Evolutionary conservation across 1,140 invertebrate genomes (phyloP).

Genomic region (Lutraria rhynchaena): DNA sequence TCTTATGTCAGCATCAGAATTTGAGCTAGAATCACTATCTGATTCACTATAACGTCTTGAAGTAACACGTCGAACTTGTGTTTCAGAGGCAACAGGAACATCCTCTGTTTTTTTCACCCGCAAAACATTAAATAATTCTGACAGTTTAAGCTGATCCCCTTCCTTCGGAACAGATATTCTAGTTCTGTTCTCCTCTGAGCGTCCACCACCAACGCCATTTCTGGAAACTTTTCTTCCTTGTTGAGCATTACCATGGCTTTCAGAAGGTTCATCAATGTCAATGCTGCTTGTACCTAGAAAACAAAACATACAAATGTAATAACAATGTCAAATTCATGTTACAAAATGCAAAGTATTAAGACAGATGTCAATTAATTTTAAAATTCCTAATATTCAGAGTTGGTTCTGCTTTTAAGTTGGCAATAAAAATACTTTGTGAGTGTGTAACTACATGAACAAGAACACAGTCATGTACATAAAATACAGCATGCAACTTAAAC

Average conservation of each 20-base stretch:
- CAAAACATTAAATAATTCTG: slow-evolving; percentile 49
- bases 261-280: slow-evolving; percentile 37
- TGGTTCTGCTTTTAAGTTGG: no score
- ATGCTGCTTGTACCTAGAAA: slow-evolving; percentile 48
- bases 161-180: slow-evolving; percentile 49
- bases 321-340: no score
- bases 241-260: slow-evolving; percentile 8
- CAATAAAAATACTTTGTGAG: no score
- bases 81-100: neutral
- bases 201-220: slow-evolving; percentile 41
- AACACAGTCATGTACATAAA: no score
- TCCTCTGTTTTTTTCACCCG: slow-evolving; percentile 44
- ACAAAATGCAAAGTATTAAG: no score
- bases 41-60: slow-evolving; percentile 56
- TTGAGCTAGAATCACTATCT: slow-evolving; percentile 58
- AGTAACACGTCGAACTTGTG: slow-evolving; percentile 32
- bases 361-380: no score
- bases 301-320: no score
- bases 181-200: neutral
- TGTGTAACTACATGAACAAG: no score
- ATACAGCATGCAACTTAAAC: no score
- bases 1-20: slow-evolving; percentile 46
- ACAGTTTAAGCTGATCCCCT: slow-evolving; percentile 45
- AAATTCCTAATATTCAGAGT: no score
- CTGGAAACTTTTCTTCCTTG: slow-evolving; percentile 18